Evolutionary conservation across 1,140 invertebrate genomes (phyloP).

Genomic region (Varroa destructor): DNA sequence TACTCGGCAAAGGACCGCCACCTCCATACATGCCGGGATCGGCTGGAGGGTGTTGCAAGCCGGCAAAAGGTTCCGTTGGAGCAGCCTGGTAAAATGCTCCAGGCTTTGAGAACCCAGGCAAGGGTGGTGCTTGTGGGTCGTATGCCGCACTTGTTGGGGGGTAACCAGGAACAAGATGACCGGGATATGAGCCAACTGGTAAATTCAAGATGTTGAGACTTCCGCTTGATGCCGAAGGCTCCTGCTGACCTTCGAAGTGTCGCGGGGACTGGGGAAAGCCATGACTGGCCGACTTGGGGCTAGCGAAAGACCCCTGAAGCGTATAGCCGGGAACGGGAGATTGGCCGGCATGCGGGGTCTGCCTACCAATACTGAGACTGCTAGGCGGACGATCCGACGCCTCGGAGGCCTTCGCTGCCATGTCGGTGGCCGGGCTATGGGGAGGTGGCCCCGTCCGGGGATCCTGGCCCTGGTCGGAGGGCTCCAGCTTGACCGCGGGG

Average conservation of each 20-base stretch:
- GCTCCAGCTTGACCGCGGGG: slow-evolving; percentile 23
- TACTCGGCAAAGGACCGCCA: slow-evolving; percentile 19
- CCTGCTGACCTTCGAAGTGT: neutral
- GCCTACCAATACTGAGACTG: slow-evolving; percentile 24
- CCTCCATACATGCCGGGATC: too few species aligned
- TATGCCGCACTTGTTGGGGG: slow-evolving; percentile 1
- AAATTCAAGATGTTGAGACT: too few species aligned
- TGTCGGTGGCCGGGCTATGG: neutral
- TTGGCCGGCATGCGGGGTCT: slow-evolving; percentile 10
- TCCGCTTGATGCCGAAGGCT: slow-evolving; percentile 1
- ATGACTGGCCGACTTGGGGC: slow-evolving; percentile 7
- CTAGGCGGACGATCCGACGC: slow-evolving; percentile 23
- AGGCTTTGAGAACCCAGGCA: slow-evolving; percentile 5
- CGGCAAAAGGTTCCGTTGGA: neutral
- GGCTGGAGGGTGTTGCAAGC: too few species aligned
- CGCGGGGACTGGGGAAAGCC: slow-evolving; percentile 14
- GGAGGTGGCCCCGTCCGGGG: neutral
- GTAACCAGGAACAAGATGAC: slow-evolving; percentile 1
- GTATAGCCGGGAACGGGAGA: neutral
- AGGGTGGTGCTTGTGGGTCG: slow-evolving; percentile 13
- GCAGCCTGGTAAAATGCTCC: neutral
- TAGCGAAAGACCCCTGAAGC: slow-evolving; percentile 14
- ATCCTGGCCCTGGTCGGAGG: slow-evolving; percentile 24
- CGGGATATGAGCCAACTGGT: slow-evolving; percentile 19
- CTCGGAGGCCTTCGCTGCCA: slow-evolving; percentile 24